Percentiles rank a stretch among this genome's conserved stretches.
Evolutionary conservation across 2,888 invertebrate species (phyloP).

Genomic region (Brenthis ino): DNA sequence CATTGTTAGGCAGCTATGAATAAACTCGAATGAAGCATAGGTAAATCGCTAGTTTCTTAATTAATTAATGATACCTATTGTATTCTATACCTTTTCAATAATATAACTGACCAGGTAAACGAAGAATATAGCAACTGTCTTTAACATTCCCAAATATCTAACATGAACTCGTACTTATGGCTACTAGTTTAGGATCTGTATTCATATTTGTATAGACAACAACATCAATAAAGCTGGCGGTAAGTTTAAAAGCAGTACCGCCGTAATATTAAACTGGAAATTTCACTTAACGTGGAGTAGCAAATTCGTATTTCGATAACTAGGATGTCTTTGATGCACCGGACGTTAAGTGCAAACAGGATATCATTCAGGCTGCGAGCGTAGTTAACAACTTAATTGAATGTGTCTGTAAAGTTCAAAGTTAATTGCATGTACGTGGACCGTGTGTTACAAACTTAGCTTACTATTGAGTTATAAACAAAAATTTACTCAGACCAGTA

Average conservation of each 20-base stretch:
- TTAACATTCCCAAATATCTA: too few relatives aligned
- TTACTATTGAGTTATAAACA: too few relatives aligned
- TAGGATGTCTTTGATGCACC: conserved; percentile 17
- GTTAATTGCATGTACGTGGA: conserved; percentile 3
- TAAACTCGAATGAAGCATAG: too few relatives aligned
- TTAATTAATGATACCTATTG: too few relatives aligned
- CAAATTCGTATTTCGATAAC: conserved; percentile 22
- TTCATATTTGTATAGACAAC: conserved; percentile 11
- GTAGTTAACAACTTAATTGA: conserved; percentile 21
- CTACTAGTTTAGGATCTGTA: background rate
- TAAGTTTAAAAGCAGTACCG: conserved; percentile 13
- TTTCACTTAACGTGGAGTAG: conserved; percentile 11
- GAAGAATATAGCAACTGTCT: too few relatives aligned
- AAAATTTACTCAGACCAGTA: too few relatives aligned
- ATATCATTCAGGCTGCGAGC: conserved; percentile 19
- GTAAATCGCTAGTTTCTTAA: too few relatives aligned
- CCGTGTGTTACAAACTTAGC: background rate
- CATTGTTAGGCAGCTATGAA: too few relatives aligned
- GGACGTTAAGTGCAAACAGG: conserved; percentile 24
- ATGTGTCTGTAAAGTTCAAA: conserved; percentile 16
- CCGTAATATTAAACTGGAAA: conserved; percentile 11
- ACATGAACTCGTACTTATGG: background rate
- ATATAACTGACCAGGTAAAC: too few relatives aligned
- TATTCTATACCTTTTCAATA: too few relatives aligned
- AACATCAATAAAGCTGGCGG: background rate